Evolutionary conservation across 2,888 invertebrate genomes (phyloP), one percentile per base, ranked within the genome.

Genomic region (Scaptomyza tumidula): DNA sequence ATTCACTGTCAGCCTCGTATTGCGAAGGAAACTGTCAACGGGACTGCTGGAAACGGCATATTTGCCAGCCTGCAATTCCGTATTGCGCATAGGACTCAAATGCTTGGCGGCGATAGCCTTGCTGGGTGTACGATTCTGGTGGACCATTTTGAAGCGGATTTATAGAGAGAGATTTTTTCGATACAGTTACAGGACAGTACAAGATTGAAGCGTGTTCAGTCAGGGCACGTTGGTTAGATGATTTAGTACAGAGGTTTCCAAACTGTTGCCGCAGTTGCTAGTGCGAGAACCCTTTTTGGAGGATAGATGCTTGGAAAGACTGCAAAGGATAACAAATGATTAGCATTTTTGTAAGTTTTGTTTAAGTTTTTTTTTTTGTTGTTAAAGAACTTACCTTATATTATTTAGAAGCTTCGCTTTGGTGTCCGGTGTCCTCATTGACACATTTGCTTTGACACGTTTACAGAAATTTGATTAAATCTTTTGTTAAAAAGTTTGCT

Each of bases 181-280:
- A 78, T 56, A 31, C 60, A 64, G 59, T 57, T 67, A 56, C 61
- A 75, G 52, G 39, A 57, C n/a, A 19, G 37, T 68, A 46, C 24
- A 37, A 11, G 35, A 11, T n/a, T 16, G 24, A 0, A 11, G 45
- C 31, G 57, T 19, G 14, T 10, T 9, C 14, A 54, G 59, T 95
- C 96, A 97, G 80, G 97, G 97, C 74, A 97, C 97, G 96, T 96
- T 96, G 92, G 97, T 96, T 54, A 97, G 93, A 91, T 95, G 95
- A 53, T 96, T 96, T 50, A 97, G 94, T 45, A 97, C 96, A 89
- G 96, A 94, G 91, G 96, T 95, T 94, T 97, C 97, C 92, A 97
- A 93, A 66, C 95, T 94, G 93, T 97, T 97, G 80, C 96, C 97
- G 92, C 96, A 95, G 93, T 97, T 97, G 81, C 96, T 97, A 80